These are phyloP conservation scores for Holothuria leucospilota DNA, from an alignment of 53 echinoderm and acorn worm genomes.

Conservation along the genomic window DNA sequence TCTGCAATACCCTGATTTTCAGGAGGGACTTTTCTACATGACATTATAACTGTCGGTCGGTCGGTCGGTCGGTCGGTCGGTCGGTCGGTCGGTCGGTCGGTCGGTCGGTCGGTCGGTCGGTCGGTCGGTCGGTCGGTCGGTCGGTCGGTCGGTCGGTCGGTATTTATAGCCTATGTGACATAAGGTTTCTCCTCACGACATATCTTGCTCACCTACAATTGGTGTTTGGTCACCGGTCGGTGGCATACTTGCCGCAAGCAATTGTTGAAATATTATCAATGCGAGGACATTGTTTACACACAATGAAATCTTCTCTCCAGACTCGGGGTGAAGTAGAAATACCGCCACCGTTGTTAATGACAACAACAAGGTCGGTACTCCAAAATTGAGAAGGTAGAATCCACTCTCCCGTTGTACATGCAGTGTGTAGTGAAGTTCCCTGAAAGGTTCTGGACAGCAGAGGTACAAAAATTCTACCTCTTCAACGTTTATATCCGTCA, in stretches of 20 bases:
- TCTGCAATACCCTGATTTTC: too few relatives aligned
- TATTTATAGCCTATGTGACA: too few relatives aligned
- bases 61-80: too few relatives aligned
- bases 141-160: too few relatives aligned
- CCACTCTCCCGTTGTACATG: constrained; percentile 42
- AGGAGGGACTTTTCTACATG: neutral
- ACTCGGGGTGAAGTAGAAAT: constrained; percentile 63
- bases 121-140: neutral
- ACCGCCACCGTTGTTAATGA: constrained; percentile 56
- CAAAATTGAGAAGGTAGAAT: constrained; percentile 61
- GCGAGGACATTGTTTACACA: constrained; percentile 70
- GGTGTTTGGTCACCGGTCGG: constrained; percentile 67
- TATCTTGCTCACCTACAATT: constrained; percentile 59
- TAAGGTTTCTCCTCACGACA: too few relatives aligned
- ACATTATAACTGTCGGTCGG: neutral
- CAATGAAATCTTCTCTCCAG: constrained; percentile 73
- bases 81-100: too few relatives aligned
- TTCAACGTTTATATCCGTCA: constrained; percentile 3
- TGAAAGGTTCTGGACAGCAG: constrained; percentile 67
- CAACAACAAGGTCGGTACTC: constrained; percentile 60
- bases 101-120: too few relatives aligned
- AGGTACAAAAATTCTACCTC: constrained; percentile 36
- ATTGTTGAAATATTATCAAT: constrained; percentile 63
- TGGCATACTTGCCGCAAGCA: constrained; percentile 64
- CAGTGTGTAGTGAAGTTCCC: constrained; percentile 50